Evolutionary conservation across 2,888 invertebrate species (phyloP).

Genomic region (Sceliomorpha sp.): DNA sequence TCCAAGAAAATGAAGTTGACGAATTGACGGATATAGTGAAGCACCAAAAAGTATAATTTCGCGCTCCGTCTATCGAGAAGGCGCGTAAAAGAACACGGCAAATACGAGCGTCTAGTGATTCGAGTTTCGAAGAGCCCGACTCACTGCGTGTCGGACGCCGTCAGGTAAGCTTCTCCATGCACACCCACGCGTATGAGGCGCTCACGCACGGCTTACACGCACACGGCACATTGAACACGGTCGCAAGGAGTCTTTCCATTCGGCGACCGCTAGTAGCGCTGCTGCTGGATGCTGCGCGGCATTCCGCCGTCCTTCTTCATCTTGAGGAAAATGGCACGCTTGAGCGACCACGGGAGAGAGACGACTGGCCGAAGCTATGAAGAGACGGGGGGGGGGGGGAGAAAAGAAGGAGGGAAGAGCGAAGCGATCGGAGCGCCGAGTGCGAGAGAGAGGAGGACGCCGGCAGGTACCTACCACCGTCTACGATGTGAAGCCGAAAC

Average conservation of each 20-base stretch:
- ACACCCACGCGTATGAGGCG: slow-evolving; percentile 71
- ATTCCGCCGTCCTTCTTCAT: slow-evolving; percentile 56
- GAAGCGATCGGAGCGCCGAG: slow-evolving; percentile 48
- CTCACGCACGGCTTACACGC: slow-evolving; percentile 68
- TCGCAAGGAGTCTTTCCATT: slow-evolving; percentile 70
- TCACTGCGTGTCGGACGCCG: slow-evolving; percentile 80
- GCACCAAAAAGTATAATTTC: neutral
- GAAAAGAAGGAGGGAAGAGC: slow-evolving; percentile 50
- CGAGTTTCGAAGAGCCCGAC: slow-evolving; percentile 68
- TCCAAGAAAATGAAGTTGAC: no score
- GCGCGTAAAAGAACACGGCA: slow-evolving; percentile 17
- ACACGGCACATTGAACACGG: slow-evolving; percentile 45
- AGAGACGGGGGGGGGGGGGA: slow-evolving; percentile 79
- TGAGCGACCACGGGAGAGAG: slow-evolving; percentile 81
- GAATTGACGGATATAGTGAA: no score
- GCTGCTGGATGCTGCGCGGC: slow-evolving; percentile 78
- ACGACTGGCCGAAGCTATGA: slow-evolving; percentile 81
- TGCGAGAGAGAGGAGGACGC: slow-evolving; percentile 47
- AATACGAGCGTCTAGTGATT: slow-evolving; percentile 44
- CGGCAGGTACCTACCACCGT: slow-evolving; percentile 70
- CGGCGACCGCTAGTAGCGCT: slow-evolving; percentile 79
- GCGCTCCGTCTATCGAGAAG: slow-evolving; percentile 10
- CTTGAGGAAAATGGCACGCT: slow-evolving; percentile 84
- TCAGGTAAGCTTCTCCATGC: slow-evolving; percentile 78
- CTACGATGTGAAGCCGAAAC: slow-evolving; percentile 63